phyloP scores from a whole-genome alignment of 2,113 vertebrate species.

The Misgurnus mizolepis region DNA sequence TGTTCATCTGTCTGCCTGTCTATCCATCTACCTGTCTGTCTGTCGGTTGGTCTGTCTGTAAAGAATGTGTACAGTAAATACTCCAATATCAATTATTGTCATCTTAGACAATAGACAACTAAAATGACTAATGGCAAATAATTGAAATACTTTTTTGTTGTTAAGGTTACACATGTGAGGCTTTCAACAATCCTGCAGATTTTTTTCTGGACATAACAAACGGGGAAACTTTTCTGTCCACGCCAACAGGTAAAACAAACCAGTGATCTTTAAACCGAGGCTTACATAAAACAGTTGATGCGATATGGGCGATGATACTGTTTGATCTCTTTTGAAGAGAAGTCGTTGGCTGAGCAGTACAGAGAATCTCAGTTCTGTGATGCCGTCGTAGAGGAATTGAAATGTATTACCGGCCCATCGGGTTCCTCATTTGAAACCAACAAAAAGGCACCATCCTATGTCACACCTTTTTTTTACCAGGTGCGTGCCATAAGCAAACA shows the following conservation, averaged over 20 bases:
- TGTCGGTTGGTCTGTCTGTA: too few relatives aligned
- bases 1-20: too few relatives aligned
- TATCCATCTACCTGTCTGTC: too few relatives aligned
- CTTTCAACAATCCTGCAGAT: constrained; percentile 78
- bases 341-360: constrained; percentile 61
- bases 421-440: neutral
- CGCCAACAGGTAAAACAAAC: constrained; percentile 15
- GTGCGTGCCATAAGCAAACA: constrained; percentile 53
- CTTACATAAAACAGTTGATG: neutral
- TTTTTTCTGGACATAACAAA: constrained; percentile 81
- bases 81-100: too few relatives aligned
- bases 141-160: neutral
- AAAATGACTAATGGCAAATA: too few relatives aligned
- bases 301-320: neutral
- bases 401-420: constrained; percentile 37
- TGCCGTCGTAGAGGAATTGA: constrained; percentile 64
- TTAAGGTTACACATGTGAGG: constrained; percentile 74
- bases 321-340: constrained; percentile 41
- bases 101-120: too few relatives aligned
- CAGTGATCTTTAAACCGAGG: neutral
- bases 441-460: constrained; percentile 53
- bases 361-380: constrained; percentile 62
- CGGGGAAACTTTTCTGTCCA: constrained; percentile 62
- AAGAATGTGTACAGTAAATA: too few relatives aligned
- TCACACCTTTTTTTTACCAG: constrained; percentile 76